Conservation (phyloP, 2,113 vertebrate species). For the Hydrochoerus hydrochaeris region DNA sequence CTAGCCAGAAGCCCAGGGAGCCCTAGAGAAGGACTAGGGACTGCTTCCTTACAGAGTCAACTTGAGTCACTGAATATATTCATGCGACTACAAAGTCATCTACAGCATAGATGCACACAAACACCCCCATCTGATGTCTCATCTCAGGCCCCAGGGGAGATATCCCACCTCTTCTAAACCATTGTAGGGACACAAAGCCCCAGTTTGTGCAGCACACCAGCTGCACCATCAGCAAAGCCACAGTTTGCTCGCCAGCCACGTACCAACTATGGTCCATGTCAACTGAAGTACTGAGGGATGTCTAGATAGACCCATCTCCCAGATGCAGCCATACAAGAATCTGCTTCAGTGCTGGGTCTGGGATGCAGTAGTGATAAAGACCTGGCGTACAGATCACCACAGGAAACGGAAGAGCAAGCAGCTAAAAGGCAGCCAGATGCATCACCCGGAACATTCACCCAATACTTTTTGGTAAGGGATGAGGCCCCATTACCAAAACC, state of each 20-base stretch:
- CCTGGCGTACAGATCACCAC: constrained; percentile 25
- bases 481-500: background rate
- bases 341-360: background rate
- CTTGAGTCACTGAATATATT: no score
- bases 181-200: background rate
- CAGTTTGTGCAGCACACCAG: background rate
- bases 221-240: background rate
- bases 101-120: background rate
- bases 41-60: no score
- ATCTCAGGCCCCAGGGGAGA: no score
- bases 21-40: no score
- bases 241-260: background rate
- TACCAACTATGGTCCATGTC: background rate
- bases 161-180: background rate
- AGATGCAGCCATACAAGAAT: background rate
- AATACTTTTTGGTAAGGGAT: background rate
- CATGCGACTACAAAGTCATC: background rate
- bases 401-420: background rate
- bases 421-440: background rate
- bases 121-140: no score
- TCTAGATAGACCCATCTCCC: background rate
- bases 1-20: no score
- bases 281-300: background rate
- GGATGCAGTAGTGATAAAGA: background rate
- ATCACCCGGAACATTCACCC: background rate